These are phyloP conservation scores for Rhinolophus sinicus DNA, from an alignment of 2,113 vertebrate species.

Conservation along the genomic window DNA sequence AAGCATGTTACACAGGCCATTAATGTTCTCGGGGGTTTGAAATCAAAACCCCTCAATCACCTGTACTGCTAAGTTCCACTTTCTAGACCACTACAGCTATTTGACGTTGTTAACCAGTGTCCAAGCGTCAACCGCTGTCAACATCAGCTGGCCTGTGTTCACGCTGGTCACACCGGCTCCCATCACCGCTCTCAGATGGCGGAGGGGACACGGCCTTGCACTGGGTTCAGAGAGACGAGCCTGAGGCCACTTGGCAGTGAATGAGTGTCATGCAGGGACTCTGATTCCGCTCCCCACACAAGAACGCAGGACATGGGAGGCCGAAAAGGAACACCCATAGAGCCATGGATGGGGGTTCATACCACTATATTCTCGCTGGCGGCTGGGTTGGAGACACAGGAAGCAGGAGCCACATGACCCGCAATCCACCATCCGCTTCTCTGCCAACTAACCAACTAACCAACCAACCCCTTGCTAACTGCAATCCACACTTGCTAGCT, in stretches of 20 bases:
- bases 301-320: too few species aligned
- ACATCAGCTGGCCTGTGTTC: not conserved
- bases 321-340: too few species aligned
- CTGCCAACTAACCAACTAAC: too few species aligned
- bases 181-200: accelerated
- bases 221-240: not conserved
- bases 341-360: too few species aligned
- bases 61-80: not conserved
- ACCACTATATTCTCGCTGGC: too few species aligned
- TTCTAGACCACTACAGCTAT: not conserved
- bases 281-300: too few species aligned
- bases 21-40: not conserved
- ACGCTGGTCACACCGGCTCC: accelerated
- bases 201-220: not conserved
- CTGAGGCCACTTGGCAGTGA: accelerated
- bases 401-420: too few species aligned
- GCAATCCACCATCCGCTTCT: too few species aligned
- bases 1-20: not conserved
- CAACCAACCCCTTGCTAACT: too few species aligned
- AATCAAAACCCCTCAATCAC: not conserved
- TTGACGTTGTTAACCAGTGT: not conserved
- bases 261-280: too few species aligned
- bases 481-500: too few species aligned
- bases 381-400: too few species aligned
- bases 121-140: not conserved